A percentile compares a stretch with the other conserved stretches of the same genome.
phyloP scores from a whole-genome alignment of 2,113 vertebrate genomes.

The Osmerus mordax region DNA sequence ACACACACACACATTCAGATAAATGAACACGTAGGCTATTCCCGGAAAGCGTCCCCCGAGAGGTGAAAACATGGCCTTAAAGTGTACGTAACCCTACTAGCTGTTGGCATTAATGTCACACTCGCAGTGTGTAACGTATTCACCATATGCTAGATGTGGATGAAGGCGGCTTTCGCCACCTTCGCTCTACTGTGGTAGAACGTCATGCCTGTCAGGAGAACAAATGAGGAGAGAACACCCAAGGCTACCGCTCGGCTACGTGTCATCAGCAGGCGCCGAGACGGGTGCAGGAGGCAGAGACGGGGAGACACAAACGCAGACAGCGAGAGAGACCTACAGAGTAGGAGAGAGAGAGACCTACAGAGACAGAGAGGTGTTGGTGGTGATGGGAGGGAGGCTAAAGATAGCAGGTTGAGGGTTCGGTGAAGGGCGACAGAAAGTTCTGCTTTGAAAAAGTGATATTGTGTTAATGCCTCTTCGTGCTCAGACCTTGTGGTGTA shows the following conservation, averaged over 20 bases:
- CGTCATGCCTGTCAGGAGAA: constrained; percentile 36
- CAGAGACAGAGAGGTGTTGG: not conserved
- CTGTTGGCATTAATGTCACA: constrained; percentile 56
- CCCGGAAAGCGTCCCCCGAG: constrained; percentile 51
- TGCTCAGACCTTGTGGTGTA: no score
- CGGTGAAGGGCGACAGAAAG: no score
- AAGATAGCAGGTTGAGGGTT: no score
- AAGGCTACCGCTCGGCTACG: constrained; percentile 28
- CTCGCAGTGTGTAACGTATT: constrained; percentile 48
- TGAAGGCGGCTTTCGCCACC: constrained; percentile 62
- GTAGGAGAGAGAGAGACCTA: no score
- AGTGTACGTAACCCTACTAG: constrained; percentile 60
- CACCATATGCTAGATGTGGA: constrained; percentile 57
- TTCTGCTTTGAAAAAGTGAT: no score
- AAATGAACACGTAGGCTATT: constrained; percentile 48
- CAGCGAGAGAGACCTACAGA: constrained; percentile 1
- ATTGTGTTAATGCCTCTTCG: no score
- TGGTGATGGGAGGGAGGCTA: not conserved
- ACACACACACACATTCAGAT: constrained; percentile 31
- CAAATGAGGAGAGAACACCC: constrained; percentile 48
- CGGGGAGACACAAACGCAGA: not conserved
- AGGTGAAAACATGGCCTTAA: constrained; percentile 62
- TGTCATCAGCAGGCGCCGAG: constrained; percentile 35
- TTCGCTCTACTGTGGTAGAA: constrained; percentile 30
- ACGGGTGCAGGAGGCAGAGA: constrained; percentile 2